A percentile compares a stretch with the other conserved stretches of the same genome.
Evolutionary conservation across 1,140 invertebrate genomes (phyloP).

Genomic region (Neoseiulus cucumeris): DNA sequence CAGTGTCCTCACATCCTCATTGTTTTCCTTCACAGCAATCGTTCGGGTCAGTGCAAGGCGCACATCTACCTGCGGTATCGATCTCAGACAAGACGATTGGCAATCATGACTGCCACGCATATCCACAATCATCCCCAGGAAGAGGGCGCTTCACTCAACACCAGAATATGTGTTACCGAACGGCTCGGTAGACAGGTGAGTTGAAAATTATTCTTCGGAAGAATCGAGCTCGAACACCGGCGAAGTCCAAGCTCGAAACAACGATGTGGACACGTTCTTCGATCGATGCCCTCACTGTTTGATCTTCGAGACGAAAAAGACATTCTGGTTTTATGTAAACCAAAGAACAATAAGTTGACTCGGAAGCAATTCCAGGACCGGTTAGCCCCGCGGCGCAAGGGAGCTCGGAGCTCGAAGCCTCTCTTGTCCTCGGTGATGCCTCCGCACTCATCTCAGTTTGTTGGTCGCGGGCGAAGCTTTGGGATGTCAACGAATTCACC

Average conservation of each 20-base stretch:
- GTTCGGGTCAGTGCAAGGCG: constrained; percentile 8
- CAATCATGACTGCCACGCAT: background rate
- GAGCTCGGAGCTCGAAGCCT: constrained; percentile 11
- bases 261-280: too few relatives aligned
- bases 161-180: constrained; percentile 9
- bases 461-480: background rate
- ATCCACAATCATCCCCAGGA: constrained; percentile 11
- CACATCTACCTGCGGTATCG: constrained; percentile 12
- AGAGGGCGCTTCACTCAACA: constrained; percentile 10
- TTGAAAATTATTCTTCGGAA: too few relatives aligned
- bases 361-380: constrained; percentile 1
- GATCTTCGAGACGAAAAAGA: too few relatives aligned
- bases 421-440: constrained; percentile 4
- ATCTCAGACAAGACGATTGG: constrained; percentile 3
- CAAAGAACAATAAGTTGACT: too few relatives aligned
- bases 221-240: too few relatives aligned
- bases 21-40: background rate
- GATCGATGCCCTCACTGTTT: too few relatives aligned
- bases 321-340: too few relatives aligned
- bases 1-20: too few relatives aligned
- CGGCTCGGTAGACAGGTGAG: constrained; percentile 6
- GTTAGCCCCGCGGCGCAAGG: constrained; percentile 9
- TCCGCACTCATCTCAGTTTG: background rate
- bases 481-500: background rate
- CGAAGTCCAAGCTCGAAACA: too few relatives aligned